Evolutionary conservation across 2,113 vertebrate species (phyloP), one percentile per base, ranked within the genome.

Genomic region (Budorcas taxicolor): DNA sequence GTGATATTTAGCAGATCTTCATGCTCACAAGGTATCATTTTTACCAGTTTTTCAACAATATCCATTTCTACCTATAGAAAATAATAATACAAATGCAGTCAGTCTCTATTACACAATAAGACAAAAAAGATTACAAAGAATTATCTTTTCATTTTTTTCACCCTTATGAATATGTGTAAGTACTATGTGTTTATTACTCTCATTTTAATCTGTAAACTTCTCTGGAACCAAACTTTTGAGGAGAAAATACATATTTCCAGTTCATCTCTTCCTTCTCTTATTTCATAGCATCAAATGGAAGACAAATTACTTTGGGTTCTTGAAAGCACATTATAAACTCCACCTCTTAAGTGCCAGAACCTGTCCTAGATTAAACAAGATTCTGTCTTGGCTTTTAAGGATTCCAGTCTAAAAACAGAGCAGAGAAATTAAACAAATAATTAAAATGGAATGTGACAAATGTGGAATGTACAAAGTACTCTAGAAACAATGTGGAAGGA

Each of bases 21-120:
- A 88, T 99, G 99, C 16, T 99, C 99, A 98, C 99, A 99, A 19
- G 99, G 99, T 93, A 99, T 98, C 98, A 99, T 99, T 97, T 99
- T 99, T 33, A 99, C 98, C 97, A 99, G 98, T 98, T 99, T 99
- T 98, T 99, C 99, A 95, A 99, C 98, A 53, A 99, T 99, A 90
- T 99, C 99, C 91, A 99, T 98, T 98, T 99, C 99, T 83, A 99
- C 99, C 99, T 99, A 98, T 40, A 76, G 91, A 53, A 95, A 97
- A 97, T 58, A 91, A 64, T 45, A 94, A 85, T 40, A 91, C 3
- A 96, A 55, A 76, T n/a, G 12, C 5, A 90, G 36, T 96, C 53
- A 97, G 21, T 76, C 64, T 95, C 81, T 89, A 50, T 52, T 82
- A 10, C 1, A 95, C 50, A 89, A 15, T 40, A 85, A 92, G 31